These are phyloP conservation scores for Ophioninae sp. DNA, from an alignment of 2,888 invertebrate genomes.

Conservation along the genomic window DNA sequence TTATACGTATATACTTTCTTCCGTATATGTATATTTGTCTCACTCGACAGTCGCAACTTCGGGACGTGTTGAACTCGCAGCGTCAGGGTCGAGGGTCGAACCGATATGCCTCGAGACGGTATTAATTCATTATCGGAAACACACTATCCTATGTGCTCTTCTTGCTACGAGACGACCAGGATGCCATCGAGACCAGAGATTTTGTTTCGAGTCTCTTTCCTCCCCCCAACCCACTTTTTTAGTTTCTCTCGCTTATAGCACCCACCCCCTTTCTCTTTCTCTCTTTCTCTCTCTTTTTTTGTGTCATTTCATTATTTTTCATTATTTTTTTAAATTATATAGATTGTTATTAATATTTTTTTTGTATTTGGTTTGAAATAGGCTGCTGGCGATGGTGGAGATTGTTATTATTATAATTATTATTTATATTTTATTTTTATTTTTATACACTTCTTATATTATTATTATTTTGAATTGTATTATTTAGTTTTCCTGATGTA, in stretches of 20 bases:
- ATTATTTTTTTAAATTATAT: too few relatives aligned
- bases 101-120: slow-evolving; percentile 70
- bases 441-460: too few relatives aligned
- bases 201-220: slow-evolving; percentile 5
- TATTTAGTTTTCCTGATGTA: too few relatives aligned
- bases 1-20: slow-evolving; percentile 14
- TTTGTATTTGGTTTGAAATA: too few relatives aligned
- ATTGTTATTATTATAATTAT: too few relatives aligned
- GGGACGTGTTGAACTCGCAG: slow-evolving; percentile 47
- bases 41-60: slow-evolving; percentile 37
- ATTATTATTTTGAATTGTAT: too few relatives aligned
- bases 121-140: slow-evolving; percentile 75
- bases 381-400: too few relatives aligned
- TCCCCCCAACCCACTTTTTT: neutral
- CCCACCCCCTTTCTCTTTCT: neutral
- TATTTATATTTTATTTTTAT: too few relatives aligned
- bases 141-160: slow-evolving; percentile 24
- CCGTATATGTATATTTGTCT: slow-evolving; percentile 28
- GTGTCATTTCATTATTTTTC: too few relatives aligned
- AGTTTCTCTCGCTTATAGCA: too few relatives aligned
- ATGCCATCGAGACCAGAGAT: slow-evolving; percentile 13
- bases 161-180: slow-evolving; percentile 5
- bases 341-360: too few relatives aligned
- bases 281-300: neutral
- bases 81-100: slow-evolving; percentile 71